phyloP scores from a whole-genome alignment of 2,888 invertebrate genomes.

The Ennomos erosarius region DNA sequence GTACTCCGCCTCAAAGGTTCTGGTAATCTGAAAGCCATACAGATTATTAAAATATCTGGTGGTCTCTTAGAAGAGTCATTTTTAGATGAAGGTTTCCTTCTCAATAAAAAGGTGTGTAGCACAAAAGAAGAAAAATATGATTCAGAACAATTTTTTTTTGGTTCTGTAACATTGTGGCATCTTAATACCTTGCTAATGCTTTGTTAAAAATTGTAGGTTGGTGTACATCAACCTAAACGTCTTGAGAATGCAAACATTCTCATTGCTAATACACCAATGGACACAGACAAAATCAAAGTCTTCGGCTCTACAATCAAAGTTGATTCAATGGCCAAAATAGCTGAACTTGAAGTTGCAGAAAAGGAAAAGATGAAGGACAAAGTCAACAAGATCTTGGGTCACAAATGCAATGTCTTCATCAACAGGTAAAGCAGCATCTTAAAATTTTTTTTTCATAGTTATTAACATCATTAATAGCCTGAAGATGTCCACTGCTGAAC shows the following conservation, averaged over 20 bases:
- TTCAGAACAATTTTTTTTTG: too few relatives aligned
- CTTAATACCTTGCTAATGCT: background rate
- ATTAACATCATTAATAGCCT: too few relatives aligned
- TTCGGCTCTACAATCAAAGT: conserved; percentile 98
- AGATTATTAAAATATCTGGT: conserved; percentile 98
- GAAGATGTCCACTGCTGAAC: too few relatives aligned
- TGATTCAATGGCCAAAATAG: conserved; percentile 97
- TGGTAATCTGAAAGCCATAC: conserved; percentile 97
- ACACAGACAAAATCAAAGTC: conserved; percentile 99
- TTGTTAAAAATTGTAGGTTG: conserved; percentile 83
- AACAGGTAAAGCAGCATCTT: conserved; percentile 87
- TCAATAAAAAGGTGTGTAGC: conserved; percentile 93
- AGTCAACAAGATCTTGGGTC: conserved; percentile 97
- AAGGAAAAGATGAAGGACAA: conserved; percentile 99
- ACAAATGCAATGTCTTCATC: conserved; percentile 98
- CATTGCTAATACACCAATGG: conserved; percentile 99
- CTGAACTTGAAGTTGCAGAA: conserved; percentile 98
- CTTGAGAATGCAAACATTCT: conserved; percentile 98
- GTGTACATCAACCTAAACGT: conserved; percentile 98
- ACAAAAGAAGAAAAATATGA: too few relatives aligned
- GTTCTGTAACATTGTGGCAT: too few relatives aligned
- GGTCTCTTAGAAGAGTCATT: conserved; percentile 97
- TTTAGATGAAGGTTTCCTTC: conserved; percentile 96
- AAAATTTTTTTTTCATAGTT: too few relatives aligned
- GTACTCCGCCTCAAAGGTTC: conserved; percentile 97